Evolutionary conservation across 2,113 vertebrate genomes (phyloP).

Genomic region (Notarius lentiginosus): DNA sequence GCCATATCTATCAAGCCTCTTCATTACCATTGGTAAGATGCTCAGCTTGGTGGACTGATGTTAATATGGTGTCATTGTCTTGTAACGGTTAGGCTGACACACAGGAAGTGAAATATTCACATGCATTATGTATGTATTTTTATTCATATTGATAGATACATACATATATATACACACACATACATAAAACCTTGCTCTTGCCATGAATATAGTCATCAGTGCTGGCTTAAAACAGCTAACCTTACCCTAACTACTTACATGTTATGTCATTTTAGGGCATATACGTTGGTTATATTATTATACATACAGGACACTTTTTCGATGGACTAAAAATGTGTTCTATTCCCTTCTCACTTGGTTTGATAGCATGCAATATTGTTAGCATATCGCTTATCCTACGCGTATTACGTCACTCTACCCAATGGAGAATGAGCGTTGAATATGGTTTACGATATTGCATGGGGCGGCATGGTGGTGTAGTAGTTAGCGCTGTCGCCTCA

Average conservation of each 20-base stretch:
- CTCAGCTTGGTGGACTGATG: constrained; percentile 8
- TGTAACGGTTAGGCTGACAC: constrained; percentile 8
- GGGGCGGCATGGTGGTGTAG: no score
- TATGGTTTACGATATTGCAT: no score
- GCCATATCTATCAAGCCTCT: constrained; percentile 29
- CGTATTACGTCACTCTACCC: no score
- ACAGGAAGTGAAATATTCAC: neutral
- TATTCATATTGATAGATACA: neutral
- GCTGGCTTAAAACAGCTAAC: neutral
- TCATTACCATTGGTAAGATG: constrained; percentile 27
- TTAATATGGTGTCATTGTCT: constrained; percentile 24
- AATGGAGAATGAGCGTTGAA: no score
- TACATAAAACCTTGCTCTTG: neutral
- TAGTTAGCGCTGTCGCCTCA: no score
- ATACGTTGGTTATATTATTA: no score
- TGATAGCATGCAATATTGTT: no score
- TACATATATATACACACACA: neutral
- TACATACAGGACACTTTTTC: no score
- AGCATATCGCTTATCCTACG: no score
- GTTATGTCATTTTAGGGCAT: neutral
- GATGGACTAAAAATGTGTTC: no score
- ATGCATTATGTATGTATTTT: no score
- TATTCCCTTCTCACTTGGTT: no score
- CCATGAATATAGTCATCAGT: neutral
- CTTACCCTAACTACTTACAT: neutral